phyloP scores from a whole-genome alignment of 2,888 invertebrate genomes.

The Cephus nigrinus region DNA sequence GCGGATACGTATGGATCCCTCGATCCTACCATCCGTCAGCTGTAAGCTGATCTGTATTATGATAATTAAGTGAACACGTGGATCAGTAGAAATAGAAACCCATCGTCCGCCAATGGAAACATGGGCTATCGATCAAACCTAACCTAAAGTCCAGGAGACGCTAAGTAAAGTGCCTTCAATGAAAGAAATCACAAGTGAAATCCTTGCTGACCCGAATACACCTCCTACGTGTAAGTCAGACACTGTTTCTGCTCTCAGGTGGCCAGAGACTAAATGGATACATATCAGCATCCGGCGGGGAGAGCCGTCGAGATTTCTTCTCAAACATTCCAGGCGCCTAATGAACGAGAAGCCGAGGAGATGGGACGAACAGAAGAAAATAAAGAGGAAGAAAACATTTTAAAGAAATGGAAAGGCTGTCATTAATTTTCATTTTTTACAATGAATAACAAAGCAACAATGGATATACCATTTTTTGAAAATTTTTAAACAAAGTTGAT shows the following conservation, averaged over 20 bases:
- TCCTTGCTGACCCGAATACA: slow-evolving; percentile 7
- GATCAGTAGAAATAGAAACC: slow-evolving; percentile 2
- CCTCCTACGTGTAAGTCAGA: not conserved
- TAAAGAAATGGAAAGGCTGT: not conserved
- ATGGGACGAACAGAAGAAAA: not conserved
- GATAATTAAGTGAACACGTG: not conserved
- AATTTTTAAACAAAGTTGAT: not conserved
- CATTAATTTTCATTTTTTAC: not conserved
- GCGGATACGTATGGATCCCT: not conserved
- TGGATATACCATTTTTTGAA: not conserved
- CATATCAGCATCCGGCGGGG: not conserved
- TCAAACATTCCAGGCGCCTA: not conserved
- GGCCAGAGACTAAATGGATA: not conserved
- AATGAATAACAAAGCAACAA: not conserved
- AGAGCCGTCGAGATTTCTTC: not conserved
- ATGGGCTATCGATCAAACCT: not conserved
- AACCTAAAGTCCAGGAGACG: not conserved
- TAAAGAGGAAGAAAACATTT: not conserved
- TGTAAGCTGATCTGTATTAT: not conserved
- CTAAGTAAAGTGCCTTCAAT: not conserved
- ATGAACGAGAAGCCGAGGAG: not conserved
- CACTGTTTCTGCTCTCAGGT: not conserved
- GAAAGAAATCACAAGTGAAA: slow-evolving; percentile 13
- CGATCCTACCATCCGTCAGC: not conserved
- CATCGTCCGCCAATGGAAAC: not conserved